phyloP scores from a whole-genome alignment of 2,888 invertebrate genomes.

The Orgyia antiqua region DNA sequence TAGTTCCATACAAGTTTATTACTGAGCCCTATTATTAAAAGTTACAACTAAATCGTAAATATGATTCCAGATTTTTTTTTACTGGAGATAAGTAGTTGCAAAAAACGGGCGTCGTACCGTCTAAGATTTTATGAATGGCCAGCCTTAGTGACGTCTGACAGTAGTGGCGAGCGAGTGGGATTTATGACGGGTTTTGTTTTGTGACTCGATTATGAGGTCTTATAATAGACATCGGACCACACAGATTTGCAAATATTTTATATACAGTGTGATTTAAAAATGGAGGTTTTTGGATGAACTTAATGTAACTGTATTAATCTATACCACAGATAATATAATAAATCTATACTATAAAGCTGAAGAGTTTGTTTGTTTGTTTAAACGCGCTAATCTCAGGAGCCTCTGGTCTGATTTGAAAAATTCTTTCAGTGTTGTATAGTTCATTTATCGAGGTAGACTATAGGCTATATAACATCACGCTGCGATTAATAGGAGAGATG shows the following conservation, averaged over 20 bases:
- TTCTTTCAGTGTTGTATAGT: too few relatives aligned
- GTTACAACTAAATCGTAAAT: slow-evolving; percentile 8
- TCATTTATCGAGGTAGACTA: too few relatives aligned
- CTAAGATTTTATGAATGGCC: slow-evolving; percentile 39
- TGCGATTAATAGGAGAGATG: too few relatives aligned
- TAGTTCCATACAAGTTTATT: slow-evolving; percentile 7
- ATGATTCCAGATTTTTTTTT: slow-evolving; percentile 5
- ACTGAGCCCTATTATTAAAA: slow-evolving; percentile 2
- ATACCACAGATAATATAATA: too few relatives aligned
- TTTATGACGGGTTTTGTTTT: slow-evolving; percentile 68
- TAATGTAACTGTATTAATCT: too few relatives aligned
- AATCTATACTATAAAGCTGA: too few relatives aligned
- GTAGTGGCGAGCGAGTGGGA: slow-evolving; percentile 40
- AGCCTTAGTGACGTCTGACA: slow-evolving; percentile 25
- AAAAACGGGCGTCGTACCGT: slow-evolving; percentile 33
- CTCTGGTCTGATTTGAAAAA: too few relatives aligned
- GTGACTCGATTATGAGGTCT: slow-evolving; percentile 40
- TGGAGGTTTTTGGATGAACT: not conserved
- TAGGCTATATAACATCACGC: too few relatives aligned
- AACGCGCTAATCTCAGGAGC: too few relatives aligned
- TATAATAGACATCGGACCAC: slow-evolving; percentile 50
- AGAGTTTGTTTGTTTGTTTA: too few relatives aligned
- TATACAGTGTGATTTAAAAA: slow-evolving; percentile 33
- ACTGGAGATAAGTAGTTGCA: too few relatives aligned
- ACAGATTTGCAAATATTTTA: slow-evolving; percentile 45